Evolutionary conservation across 1,140 invertebrate species (phyloP).

Genomic region (Sesamia nonagrioides): DNA sequence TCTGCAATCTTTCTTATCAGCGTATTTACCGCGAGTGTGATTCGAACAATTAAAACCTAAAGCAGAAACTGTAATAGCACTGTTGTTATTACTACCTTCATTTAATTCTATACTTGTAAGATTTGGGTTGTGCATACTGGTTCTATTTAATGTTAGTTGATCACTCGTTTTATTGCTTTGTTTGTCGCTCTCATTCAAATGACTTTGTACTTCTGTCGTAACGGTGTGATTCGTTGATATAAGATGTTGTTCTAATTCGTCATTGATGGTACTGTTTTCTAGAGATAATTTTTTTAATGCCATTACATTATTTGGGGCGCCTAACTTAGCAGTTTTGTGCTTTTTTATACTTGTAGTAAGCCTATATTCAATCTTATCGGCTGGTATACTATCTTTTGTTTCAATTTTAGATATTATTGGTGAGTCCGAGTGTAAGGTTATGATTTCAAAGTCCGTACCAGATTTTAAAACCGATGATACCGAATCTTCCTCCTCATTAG

Average conservation of each 20-base stretch:
- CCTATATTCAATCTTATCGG: neutral
- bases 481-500: neutral
- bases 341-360: neutral
- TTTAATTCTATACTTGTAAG: conserved; percentile 12
- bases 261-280: conserved; percentile 24
- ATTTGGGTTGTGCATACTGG: neutral
- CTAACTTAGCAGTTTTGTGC: neutral
- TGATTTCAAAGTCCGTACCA: neutral
- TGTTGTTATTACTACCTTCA: conserved; percentile 3
- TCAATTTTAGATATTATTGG: neutral
- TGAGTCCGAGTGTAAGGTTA: neutral
- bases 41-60: conserved; percentile 39
- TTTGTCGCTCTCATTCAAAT: conserved; percentile 17
- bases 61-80: conserved; percentile 1
- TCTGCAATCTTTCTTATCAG: conserved; percentile 72
- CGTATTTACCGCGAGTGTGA: conserved; percentile 68
- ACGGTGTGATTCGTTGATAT: conserved; percentile 22
- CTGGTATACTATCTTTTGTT: neutral
- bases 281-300: neutral
- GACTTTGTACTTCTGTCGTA: conserved; percentile 26
- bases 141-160: neutral
- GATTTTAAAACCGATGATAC: neutral
- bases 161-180: conserved; percentile 17
- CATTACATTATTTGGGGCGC: neutral
- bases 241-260: conserved; percentile 7